A percentile compares a stretch with the other conserved stretches of the same genome.
Conservation (phyloP, 2,797 vertebrate genomes). For the Lacerta bilineata region DNA sequence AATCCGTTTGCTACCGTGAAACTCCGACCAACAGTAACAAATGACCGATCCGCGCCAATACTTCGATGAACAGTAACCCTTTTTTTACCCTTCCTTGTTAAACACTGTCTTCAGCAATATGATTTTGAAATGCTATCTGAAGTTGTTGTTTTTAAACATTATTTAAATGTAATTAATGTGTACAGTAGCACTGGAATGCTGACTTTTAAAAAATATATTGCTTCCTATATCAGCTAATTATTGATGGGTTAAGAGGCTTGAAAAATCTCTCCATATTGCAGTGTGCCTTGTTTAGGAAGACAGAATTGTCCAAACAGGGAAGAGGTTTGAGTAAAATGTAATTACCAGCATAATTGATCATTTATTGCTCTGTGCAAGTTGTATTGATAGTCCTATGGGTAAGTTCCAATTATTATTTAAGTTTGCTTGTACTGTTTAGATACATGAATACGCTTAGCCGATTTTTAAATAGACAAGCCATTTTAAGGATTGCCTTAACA, state of each 20-base stretch:
- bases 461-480: constrained; percentile 35
- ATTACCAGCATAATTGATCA: constrained; percentile 50
- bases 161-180: constrained; percentile 70
- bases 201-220: constrained; percentile 26
- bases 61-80: constrained; percentile 77
- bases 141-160: constrained; percentile 31
- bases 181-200: constrained; percentile 56
- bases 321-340: constrained; percentile 37
- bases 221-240: constrained; percentile 60
- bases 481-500: constrained; percentile 55
- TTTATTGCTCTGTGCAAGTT: constrained; percentile 46
- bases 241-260: constrained; percentile 57
- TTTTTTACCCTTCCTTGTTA: background rate
- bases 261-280: constrained; percentile 67
- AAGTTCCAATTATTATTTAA: constrained; percentile 59
- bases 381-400: constrained; percentile 41
- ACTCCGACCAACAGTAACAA: constrained; percentile 94
- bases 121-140: constrained; percentile 23
- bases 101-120: constrained; percentile 7
- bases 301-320: constrained; percentile 53
- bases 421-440: constrained; percentile 43
- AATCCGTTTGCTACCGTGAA: constrained; percentile 95
- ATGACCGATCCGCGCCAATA: constrained; percentile 92
- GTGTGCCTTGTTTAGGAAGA: constrained; percentile 51
- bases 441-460: background rate